Evolutionary conservation across 2,113 vertebrate genomes (phyloP).

Genomic region (Orcinus orca): DNA sequence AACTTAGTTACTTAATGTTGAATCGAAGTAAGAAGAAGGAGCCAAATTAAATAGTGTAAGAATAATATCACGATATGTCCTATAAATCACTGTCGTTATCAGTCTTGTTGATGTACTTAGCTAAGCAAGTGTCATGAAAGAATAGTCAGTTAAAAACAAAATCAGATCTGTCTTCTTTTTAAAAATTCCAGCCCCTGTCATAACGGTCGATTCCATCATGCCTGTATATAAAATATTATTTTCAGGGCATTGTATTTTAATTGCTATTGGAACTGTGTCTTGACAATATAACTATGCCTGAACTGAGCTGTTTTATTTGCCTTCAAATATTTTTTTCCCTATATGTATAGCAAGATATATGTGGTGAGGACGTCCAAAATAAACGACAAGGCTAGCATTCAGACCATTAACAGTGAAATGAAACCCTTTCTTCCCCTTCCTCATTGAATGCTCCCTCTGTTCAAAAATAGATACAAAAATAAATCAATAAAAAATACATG

Average conservation of each 20-base stretch:
- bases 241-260: constrained; percentile 52
- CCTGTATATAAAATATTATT: constrained; percentile 5
- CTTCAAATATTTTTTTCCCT: background rate
- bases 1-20: background rate
- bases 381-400: background rate
- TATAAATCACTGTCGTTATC: background rate
- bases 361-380: background rate
- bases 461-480: background rate
- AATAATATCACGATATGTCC: background rate
- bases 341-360: background rate
- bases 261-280: background rate
- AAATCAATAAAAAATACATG: background rate
- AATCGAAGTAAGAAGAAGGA: background rate
- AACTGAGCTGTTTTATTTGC: constrained; percentile 6
- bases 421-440: background rate
- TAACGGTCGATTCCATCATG: background rate
- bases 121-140: background rate
- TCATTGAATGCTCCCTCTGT: background rate
- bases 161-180: background rate
- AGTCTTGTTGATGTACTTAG: background rate
- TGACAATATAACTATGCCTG: background rate
- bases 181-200: background rate
- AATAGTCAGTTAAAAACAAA: background rate
- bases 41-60: background rate
- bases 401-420: background rate